Evolutionary conservation across 2,888 invertebrate genomes (phyloP), one percentile per base, ranked within the genome.

Genomic region (Ditula angustiorana): DNA sequence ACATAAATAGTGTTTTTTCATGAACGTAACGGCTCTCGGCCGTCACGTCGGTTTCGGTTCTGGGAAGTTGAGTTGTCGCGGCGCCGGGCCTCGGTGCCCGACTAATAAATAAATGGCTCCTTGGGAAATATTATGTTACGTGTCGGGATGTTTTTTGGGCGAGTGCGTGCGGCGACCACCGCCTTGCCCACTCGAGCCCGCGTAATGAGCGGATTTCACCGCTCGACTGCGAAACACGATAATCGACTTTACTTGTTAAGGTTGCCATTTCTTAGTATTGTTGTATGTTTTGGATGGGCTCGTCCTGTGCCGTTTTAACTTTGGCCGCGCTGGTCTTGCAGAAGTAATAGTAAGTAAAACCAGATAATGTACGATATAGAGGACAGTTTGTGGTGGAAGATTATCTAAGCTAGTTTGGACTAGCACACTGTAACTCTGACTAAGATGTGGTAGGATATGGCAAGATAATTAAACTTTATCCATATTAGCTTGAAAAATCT

Each of bases 101-200:
- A 81, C 87, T 86, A 88, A 91, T 92, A 92, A 91, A 92, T 92
- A 92, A 92, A 90, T 90, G 88, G 82, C 87, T 90, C 85, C 86
- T 87, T 84, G 89, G 90, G 87, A 90, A 90, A 92, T 92, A 92
- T 92, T 92, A 91, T 88, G 89, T 92, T 92, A 92, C 92, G 86
- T 86, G 81, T 84, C 75, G 81, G 86, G 83, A 80, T 83, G 85
- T 86, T 88, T 89, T 88, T 89, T 87, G 85, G 86, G 72, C 75
- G 78, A 83, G 76, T 79, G 85, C 81, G 79, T 83, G 85, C 80
- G 78, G 78, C 78, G 76, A 76, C 69, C 75, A 81, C 84, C 81
- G 79, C 83, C 82, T 82, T 78, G 82, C 76, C 82, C 83, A 85
- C 85, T 85, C 85, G 83, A 84, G 80, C 79, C 79, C 73, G 74